Evolutionary conservation across 92 coral and sea anemone genomes (phyloP), one percentile per base, ranked within the genome.

Genomic region (Palythoa heliodiscus): DNA sequence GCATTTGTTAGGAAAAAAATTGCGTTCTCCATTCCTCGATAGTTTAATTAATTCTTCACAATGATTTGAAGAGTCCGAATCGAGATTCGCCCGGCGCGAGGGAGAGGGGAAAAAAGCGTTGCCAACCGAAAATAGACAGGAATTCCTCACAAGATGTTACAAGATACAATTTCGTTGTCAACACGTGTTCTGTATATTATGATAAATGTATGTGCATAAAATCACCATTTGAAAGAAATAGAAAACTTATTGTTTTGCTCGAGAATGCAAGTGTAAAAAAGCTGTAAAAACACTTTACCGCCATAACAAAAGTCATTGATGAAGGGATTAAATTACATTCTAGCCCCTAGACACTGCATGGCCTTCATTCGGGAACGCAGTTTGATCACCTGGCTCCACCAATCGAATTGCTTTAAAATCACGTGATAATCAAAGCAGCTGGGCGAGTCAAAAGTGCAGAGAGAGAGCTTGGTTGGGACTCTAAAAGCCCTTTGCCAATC

Each of bases 241-340:
- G 89, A 77, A 76, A 69, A 73, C 85, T 90, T 82, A 94, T 94
- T 94, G 98, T 88, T 87, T 90, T 75, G 87, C 87, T 85, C 83
- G 91, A 85, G 86, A 89, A 89, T 82, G 87, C 88, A 84, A 88
- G 95, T 90, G 92, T 85, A 93, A 94, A 94, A 83, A 94, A 94
- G 95, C 98, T 94, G 98, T 84, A 87, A 92, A 86, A 94, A 94
- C 98, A 94, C 92, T 94, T 90, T 87, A 90, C 93, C 89, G 93
- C 89, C 88, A 82, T 90, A 92, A 94, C 95, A 94, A 94, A 94
- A 94, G 98, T 94, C 98, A 94, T 90, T 92, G 95, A 94, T 90
- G 77, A 91, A 74, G 67, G 88, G 95, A 92, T 94, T 90, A 94
- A 89, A 94, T 91, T 93, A 92, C 95, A 88, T 73, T 71, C 76